Conservation (phyloP, 1,140 invertebrate species). For the Sminthurides bifidus region DNA sequence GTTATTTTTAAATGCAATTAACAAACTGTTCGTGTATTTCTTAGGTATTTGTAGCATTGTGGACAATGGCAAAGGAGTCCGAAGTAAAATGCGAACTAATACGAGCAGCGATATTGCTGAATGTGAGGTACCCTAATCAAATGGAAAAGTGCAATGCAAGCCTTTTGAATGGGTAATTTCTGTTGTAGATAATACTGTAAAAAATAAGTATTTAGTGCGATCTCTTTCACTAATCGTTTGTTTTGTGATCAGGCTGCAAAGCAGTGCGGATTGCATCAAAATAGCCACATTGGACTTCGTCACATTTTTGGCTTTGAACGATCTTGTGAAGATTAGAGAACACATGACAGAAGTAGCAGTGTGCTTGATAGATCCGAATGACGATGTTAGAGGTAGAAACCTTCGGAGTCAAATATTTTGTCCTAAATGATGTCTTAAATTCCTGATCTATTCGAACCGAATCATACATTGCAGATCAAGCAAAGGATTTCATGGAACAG, state of each 20-base stretch:
- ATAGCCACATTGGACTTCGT: slow-evolving; percentile 25
- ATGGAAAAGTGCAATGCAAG: slow-evolving; percentile 23
- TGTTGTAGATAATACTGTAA: not conserved
- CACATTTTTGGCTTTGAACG: slow-evolving; percentile 16
- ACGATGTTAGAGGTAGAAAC: slow-evolving; percentile 18
- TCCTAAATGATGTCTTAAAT: too few relatives aligned
- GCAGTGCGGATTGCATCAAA: slow-evolving; percentile 3
- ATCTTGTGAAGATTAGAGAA: slow-evolving; percentile 23
- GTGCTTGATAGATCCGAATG: slow-evolving; percentile 11
- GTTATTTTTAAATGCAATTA: not conserved
- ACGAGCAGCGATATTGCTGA: slow-evolving; percentile 10
- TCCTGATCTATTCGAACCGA: not conserved
- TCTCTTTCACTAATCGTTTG: not conserved
- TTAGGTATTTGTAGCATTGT: slow-evolving; percentile 16
- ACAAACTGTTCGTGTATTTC: not conserved
- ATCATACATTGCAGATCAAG: slow-evolving; percentile 23
- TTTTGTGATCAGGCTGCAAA: slow-evolving; percentile 1
- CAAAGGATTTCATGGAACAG: slow-evolving; percentile 20
- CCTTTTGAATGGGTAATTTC: slow-evolving; percentile 7
- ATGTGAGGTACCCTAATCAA: slow-evolving; percentile 24
- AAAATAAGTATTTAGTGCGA: not conserved
- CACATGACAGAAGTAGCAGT: slow-evolving; percentile 15
- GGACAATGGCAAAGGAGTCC: slow-evolving; percentile 9
- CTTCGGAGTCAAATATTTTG: not conserved
- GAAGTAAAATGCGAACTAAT: slow-evolving; percentile 24